These are phyloP conservation scores for Hylia prasina DNA, from an alignment of 2,113 vertebrate genomes.

Conservation along the genomic window DNA sequence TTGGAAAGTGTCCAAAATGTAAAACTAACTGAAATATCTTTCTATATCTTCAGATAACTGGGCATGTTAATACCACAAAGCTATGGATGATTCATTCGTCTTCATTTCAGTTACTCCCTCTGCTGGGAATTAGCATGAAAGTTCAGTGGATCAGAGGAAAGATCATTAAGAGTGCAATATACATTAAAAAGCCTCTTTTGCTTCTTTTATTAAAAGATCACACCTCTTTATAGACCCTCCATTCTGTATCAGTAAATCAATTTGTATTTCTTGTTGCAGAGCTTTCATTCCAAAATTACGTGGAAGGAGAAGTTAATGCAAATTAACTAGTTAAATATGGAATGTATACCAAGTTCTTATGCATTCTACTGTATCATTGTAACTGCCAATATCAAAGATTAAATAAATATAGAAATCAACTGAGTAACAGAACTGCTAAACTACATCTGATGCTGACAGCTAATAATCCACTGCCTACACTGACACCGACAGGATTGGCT, in stretches of 20 bases:
- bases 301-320: background rate
- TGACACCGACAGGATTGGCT: background rate
- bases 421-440: background rate
- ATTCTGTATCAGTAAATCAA: background rate
- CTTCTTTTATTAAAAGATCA: background rate
- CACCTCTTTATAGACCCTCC: background rate
- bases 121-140: background rate
- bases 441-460: background rate
- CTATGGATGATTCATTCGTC: background rate
- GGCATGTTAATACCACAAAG: background rate
- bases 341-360: background rate
- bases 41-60: background rate
- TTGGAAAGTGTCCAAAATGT: background rate
- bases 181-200: background rate
- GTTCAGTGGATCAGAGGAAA: background rate
- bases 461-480: background rate
- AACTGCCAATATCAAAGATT: background rate
- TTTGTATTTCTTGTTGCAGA: background rate
- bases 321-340: background rate
- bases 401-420: background rate
- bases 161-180: background rate
- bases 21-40: background rate
- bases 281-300: background rate
- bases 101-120: slow-evolving; percentile 27
- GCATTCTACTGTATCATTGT: background rate